Percentiles rank a stretch among this genome's conserved stretches.
Evolutionary conservation across 2,113 vertebrate species (phyloP).

Genomic region (Otocyon megalotis): DNA sequence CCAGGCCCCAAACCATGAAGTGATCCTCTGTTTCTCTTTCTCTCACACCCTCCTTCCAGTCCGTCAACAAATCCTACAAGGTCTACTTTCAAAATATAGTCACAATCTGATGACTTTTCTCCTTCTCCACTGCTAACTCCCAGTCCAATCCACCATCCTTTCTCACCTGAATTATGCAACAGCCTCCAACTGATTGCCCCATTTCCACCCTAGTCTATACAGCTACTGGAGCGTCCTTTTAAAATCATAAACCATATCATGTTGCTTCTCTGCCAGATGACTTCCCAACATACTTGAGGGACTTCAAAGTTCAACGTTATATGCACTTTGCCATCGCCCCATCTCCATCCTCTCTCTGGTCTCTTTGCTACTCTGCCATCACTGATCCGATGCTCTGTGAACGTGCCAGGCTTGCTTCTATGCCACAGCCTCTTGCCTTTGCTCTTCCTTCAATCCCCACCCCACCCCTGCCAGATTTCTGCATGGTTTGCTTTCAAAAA

Average conservation of each 20-base stretch:
- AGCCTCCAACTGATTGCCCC: neutral
- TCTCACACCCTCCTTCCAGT: neutral
- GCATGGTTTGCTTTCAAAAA: neutral
- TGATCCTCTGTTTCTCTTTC: neutral
- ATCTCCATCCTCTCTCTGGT: neutral
- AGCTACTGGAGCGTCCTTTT: neutral
- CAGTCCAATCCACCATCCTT: neutral
- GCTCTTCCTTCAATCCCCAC: neutral
- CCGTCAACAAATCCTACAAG: neutral
- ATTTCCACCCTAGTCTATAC: neutral
- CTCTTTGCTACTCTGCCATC: neutral
- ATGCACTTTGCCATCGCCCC: too few species aligned
- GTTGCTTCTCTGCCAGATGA: neutral
- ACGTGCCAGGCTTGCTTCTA: neutral
- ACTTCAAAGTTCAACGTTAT: neutral
- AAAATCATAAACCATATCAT: neutral
- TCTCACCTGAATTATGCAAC: neutral
- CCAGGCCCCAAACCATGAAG: neutral
- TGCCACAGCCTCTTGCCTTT: neutral
- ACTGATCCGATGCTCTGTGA: accelerated
- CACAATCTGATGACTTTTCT: neutral
- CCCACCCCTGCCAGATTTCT: neutral
- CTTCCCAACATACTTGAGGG: neutral
- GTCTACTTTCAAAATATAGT: neutral
- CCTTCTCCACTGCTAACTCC: neutral